Conservation (phyloP, 1,140 invertebrate species). For the Drosophila yakuba region DNA sequence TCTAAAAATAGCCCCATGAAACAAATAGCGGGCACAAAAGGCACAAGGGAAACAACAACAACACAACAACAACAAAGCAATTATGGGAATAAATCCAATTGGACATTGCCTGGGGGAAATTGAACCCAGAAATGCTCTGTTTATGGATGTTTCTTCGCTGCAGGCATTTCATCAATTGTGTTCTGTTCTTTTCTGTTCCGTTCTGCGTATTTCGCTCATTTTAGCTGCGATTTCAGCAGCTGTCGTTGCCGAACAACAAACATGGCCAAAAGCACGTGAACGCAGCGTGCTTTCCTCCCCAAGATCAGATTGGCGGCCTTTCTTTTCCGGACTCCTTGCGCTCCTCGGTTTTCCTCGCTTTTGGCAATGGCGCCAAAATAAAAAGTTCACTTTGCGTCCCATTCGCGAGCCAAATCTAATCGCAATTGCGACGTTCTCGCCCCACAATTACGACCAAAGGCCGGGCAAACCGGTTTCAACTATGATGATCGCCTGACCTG, state of each 20-base stretch:
- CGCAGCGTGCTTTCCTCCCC: slow-evolving; percentile 44
- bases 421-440: slow-evolving; percentile 65
- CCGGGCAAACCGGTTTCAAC: slow-evolving; percentile 56
- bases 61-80: slow-evolving; percentile 41
- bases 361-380: slow-evolving; percentile 63
- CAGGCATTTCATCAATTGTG: neutral
- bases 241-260: slow-evolving; percentile 21
- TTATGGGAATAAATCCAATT: slow-evolving; percentile 46
- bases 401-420: slow-evolving; percentile 46
- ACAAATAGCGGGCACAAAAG: slow-evolving; percentile 26
- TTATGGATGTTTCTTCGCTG: slow-evolving; percentile 31
- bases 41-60: slow-evolving; percentile 37
- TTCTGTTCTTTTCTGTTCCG: no score
- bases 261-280: slow-evolving; percentile 61
- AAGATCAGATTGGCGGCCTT: slow-evolving; percentile 37
- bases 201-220: slow-evolving; percentile 42
- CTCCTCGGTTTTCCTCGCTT: slow-evolving; percentile 17
- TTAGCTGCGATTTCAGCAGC: slow-evolving; percentile 51
- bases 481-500: slow-evolving; percentile 34
- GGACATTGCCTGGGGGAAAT: slow-evolving; percentile 29
- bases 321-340: slow-evolving; percentile 5
- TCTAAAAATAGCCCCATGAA: slow-evolving; percentile 48
- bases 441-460: slow-evolving; percentile 13
- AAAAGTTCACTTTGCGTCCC: slow-evolving; percentile 3
- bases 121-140: slow-evolving; percentile 15